Evolutionary conservation across 35 echinoderm and acorn worm species (phyloP).

Genomic region (Apostichopus japonicus): DNA sequence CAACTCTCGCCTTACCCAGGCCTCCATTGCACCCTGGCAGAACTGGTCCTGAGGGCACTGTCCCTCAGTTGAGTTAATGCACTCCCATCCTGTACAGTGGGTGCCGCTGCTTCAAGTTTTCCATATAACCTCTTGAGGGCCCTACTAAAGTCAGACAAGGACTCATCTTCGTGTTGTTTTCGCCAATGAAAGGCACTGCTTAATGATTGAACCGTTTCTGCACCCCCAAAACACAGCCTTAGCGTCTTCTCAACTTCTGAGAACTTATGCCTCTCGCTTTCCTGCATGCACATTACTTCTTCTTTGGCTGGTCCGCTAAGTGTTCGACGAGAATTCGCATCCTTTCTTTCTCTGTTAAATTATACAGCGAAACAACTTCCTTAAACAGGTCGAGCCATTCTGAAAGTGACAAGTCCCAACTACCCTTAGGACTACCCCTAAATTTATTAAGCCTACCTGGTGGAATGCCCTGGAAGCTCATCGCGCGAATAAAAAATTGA

Average conservation of each 20-base stretch:
- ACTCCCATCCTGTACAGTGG: conserved; percentile 25
- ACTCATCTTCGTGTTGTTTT: too few relatives aligned
- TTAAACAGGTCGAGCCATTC: background rate
- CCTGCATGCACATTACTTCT: conserved; percentile 40
- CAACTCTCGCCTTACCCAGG: conserved; percentile 58
- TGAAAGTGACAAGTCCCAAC: too few relatives aligned
- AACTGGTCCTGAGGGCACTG: conserved; percentile 52
- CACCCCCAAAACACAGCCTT: conserved; percentile 44
- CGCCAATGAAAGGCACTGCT: conserved; percentile 22
- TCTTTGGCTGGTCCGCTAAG: conserved; percentile 39
- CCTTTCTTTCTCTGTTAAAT: background rate
- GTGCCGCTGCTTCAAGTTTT: conserved; percentile 36
- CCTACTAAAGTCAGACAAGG: conserved; percentile 62
- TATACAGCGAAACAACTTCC: too few relatives aligned
- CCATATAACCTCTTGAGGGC: conserved; percentile 39
- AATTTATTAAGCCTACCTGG: too few relatives aligned
- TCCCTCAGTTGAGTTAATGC: conserved; percentile 49
- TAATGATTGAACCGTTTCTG: conserved; percentile 37
- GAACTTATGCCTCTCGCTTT: background rate
- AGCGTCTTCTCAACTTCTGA: background rate
- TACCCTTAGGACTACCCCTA: too few relatives aligned
- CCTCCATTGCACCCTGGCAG: conserved; percentile 50
- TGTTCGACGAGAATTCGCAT: conserved; percentile 11
- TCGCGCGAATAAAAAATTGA: too few relatives aligned
- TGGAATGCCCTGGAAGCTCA: too few relatives aligned